Percentiles rank a stretch among this genome's conserved stretches.
Evolutionary conservation across 1,140 invertebrate species (phyloP).

Genomic region (Pseudachorutes palmiensis): DNA sequence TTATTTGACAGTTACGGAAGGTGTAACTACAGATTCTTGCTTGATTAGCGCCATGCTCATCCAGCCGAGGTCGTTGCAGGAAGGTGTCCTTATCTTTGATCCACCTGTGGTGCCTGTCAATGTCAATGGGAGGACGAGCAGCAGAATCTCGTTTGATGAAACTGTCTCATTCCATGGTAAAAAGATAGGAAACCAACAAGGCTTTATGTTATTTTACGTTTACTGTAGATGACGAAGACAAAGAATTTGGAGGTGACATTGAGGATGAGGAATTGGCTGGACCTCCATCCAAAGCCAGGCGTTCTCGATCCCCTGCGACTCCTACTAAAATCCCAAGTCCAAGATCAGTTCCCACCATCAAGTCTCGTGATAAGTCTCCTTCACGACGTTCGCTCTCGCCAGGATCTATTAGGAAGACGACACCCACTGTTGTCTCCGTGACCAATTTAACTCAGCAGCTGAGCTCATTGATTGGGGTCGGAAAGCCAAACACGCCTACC

Average conservation of each 20-base stretch:
- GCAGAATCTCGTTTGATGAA: conserved; percentile 30
- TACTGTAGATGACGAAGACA: conserved; percentile 11
- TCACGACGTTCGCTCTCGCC: background rate
- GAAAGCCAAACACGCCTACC: background rate
- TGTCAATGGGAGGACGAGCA: background rate
- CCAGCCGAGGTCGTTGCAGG: conserved; percentile 78
- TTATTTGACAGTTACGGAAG: background rate
- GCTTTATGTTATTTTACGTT: background rate
- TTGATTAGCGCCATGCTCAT: conserved; percentile 71
- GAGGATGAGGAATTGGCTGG: conserved; percentile 22
- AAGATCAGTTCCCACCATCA: background rate
- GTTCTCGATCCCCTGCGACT: background rate
- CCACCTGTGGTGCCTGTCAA: conserved; percentile 43
- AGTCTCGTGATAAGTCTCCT: background rate
- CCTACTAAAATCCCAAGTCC: conserved; percentile 9
- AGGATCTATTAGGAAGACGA: background rate
- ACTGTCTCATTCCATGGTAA: background rate
- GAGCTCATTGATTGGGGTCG: conserved; percentile 18
- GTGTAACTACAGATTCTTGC: background rate
- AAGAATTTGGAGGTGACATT: conserved; percentile 10
- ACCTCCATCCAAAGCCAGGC: background rate
- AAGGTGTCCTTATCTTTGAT: conserved; percentile 69
- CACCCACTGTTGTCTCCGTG: background rate
- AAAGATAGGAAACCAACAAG: background rate
- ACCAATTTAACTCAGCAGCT: conserved; percentile 20